Percentiles rank a stretch among this genome's conserved stretches.
Evolutionary conservation across 2,797 vertebrate species (phyloP).

Genomic region (Gymnothorax javanicus): DNA sequence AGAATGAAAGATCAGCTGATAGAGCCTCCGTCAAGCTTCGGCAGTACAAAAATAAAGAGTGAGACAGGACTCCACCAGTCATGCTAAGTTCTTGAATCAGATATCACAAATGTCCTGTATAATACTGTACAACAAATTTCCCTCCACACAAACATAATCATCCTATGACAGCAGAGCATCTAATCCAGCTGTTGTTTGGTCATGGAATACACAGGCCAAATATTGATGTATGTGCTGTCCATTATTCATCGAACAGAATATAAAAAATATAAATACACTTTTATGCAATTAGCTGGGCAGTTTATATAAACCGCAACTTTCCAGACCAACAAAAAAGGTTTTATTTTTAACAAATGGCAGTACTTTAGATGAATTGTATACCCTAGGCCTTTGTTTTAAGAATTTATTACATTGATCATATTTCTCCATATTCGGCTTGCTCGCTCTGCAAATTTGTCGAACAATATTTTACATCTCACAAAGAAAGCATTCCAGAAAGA

Average conservation of each 20-base stretch:
- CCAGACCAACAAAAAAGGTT: neutral
- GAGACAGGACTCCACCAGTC: neutral
- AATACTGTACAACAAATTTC: neutral
- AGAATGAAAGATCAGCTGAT: neutral
- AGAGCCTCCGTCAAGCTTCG: neutral
- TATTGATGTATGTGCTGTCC: neutral
- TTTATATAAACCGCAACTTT: neutral
- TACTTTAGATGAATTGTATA: neutral
- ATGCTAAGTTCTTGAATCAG: neutral
- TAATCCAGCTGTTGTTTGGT: neutral
- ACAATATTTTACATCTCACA: neutral
- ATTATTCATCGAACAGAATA: neutral
- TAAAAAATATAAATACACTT: neutral
- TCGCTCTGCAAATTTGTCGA: neutral
- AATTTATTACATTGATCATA: neutral
- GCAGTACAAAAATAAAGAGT: neutral
- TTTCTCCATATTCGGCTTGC: neutral
- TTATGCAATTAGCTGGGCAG: neutral
- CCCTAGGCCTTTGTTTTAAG: neutral
- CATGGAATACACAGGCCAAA: neutral
- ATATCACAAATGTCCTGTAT: slow-evolving; percentile 6
- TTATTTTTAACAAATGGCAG: neutral
- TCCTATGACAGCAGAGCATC: neutral
- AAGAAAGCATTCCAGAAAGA: neutral
- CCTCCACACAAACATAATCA: neutral